Evolutionary conservation across 2,888 invertebrate genomes (phyloP), one percentile per base, ranked within the genome.

Genomic region (Coremacera marginata): DNA sequence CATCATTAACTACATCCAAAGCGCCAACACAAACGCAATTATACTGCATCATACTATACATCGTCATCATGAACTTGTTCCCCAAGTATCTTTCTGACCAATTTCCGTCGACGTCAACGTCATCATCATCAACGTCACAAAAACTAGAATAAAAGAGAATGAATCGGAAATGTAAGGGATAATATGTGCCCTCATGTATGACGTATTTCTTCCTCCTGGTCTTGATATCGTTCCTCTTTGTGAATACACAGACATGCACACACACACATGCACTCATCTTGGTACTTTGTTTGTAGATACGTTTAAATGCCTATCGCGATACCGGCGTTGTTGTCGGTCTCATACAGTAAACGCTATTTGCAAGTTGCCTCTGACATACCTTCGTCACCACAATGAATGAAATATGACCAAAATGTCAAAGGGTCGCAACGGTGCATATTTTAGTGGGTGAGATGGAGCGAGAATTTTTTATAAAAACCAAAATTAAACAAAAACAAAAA

Each of bases 271-370:
- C 57, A 11, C 7, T 60, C 9, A 4, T 8, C 19, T 55, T 55
- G 55, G n/a, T 34, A n/a, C 37, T 70, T 25, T 27, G 5, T 70
- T 31, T 4, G 22, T 51, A 16, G 16, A 52, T 52, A 25, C 27
- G 73, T 31, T 73, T 34, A 63, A 51, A 62, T 44, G 31, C 63
- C 73, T 31, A 63, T 44, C 73, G 73, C 63, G 63, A 19, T 52
- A 51, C 37, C 57, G 22, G 5, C 71, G 31, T 70, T 70, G 27
- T 51, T 49, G 44, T 14, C 14, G 49, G 68, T 16, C 22, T 16
- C 49, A 27, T 44, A 27, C 60, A 8, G 57, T 27, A 4, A 22
- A 60, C 7, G 22, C n/a, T 51, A 70, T 52, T 52, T 70, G 11
- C 14, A 52, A 27, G 22, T 70, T 31, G n/a, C 8, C n/a, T 51